Evolutionary conservation across 2,888 invertebrate genomes (phyloP), one percentile per base, ranked within the genome.

Genomic region (Amphipyra tragopoginis): DNA sequence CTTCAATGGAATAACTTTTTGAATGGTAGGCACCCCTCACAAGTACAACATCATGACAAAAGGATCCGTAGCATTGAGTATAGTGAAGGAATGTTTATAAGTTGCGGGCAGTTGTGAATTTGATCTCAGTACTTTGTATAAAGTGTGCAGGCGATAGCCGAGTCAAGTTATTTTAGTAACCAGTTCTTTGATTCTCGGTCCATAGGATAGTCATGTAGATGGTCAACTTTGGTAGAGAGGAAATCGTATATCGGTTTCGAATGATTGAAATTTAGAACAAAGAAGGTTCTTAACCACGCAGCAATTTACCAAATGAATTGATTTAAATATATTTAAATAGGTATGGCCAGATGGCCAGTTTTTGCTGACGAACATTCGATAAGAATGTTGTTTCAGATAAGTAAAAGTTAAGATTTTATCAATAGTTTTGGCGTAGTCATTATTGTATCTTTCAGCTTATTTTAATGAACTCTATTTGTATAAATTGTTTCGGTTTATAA

Each of bases 91-190:
- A 49, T 57, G 51, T 64, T 52, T 45, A 48, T 54, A 54, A 54
- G 51, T 48, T 64, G 68, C 29, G 61, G 40, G 36, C 53, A 65
- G 61, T 71, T 68, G 62, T 76, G 72, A 67, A 57, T 65, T 69
- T 68, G 80, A 79, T 79, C 77, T 77, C 77, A 79, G 54, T 69
- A 56, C 54, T 69, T 43, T 79, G 77, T 71, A 70, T 51, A 79
- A 75, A 77, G 70, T 72, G 62, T 62, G 79, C 47, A 45, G 56
- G 49, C 45, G 61, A 26, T 21, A 26, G 71, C 51, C 48, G 8
- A 54, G 56, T 62, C 74, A 56, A 53, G 15, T 48, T 52, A 8
- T 68, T 57, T 48, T 42, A 50, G 7, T 74, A 63, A 49, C 49
- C 49, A 63, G 39, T 40, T 21, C 7, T 11, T 10, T 52, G 40